phyloP scores from a whole-genome alignment of 2,888 invertebrate species.

The Lacanobia wlatinum region DNA sequence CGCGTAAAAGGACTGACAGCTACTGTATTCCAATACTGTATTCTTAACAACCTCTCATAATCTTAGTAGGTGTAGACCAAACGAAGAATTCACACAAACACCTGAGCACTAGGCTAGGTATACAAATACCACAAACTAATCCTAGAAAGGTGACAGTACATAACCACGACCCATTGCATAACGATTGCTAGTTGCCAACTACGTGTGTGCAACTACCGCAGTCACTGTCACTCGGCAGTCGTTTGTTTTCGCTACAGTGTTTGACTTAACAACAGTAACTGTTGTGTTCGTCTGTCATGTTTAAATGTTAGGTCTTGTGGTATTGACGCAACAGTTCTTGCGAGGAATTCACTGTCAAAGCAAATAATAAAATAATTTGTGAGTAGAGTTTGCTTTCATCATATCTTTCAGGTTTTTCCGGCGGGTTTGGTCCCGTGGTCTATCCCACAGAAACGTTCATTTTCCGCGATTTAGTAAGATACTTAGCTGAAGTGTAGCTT shows the following conservation, averaged over 20 bases:
- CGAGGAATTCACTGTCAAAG: background rate
- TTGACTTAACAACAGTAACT: slow-evolving; percentile 34
- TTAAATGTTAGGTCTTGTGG: slow-evolving; percentile 13
- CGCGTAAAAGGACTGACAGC: no score
- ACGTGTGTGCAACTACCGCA: slow-evolving; percentile 6
- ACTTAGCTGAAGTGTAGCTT: no score
- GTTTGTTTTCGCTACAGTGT: slow-evolving; percentile 44
- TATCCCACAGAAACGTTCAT: no score
- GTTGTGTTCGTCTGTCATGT: slow-evolving; percentile 20
- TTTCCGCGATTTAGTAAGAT: no score
- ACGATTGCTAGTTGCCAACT: slow-evolving; percentile 4
- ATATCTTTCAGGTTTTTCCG: no score
- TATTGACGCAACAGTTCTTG: slow-evolving; percentile 25
- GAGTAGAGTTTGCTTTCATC: no score
- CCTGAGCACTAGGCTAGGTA: slow-evolving; percentile 14
- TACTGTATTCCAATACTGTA: background rate
- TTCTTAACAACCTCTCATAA: background rate
- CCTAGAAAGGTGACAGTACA: slow-evolving; percentile 32
- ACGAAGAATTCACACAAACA: slow-evolving; percentile 20
- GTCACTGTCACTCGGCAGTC: slow-evolving; percentile 7
- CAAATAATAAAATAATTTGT: background rate
- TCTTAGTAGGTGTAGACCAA: no score
- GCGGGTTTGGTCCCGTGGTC: no score
- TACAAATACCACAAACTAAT: slow-evolving; percentile 45
- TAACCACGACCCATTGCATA: slow-evolving; percentile 34